Conservation (phyloP, 2,113 vertebrate genomes). For the Ursus arctos region DNA sequence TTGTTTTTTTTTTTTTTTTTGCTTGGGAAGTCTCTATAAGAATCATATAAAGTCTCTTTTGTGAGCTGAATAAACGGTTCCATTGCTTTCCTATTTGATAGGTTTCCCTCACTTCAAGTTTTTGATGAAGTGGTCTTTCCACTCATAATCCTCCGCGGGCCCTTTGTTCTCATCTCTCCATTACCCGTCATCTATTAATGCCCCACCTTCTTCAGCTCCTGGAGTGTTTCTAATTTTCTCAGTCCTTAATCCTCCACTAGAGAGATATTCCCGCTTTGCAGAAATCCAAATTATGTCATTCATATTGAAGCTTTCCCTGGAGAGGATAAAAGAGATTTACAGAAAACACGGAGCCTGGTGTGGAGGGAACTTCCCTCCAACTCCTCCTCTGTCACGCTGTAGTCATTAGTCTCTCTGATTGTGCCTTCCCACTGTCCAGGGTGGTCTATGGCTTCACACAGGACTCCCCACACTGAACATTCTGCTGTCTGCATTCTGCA, state of each 20-base stretch:
- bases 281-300: constrained; percentile 64
- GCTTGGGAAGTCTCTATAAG: constrained; percentile 48
- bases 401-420: background rate
- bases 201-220: constrained; percentile 49
- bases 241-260: constrained; percentile 52
- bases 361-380: background rate
- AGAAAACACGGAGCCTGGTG: background rate
- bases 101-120: constrained; percentile 57
- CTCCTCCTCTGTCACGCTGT: background rate
- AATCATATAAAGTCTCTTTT: constrained; percentile 58
- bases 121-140: constrained; percentile 66
- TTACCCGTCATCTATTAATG: constrained; percentile 42
- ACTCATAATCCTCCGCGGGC: background rate
- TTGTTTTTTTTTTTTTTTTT: background rate
- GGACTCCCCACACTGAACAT: background rate
- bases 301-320: background rate
- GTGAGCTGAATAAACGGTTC: constrained; percentile 40
- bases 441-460: background rate
- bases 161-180: constrained; percentile 48
- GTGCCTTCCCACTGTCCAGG: background rate
- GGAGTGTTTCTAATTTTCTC: constrained; percentile 73
- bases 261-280: constrained; percentile 49
- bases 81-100: constrained; percentile 30
- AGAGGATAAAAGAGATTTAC: constrained; percentile 43
- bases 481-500: background rate